Conservation (phyloP, 1,140 invertebrate genomes). For the Colletes gigas region DNA sequence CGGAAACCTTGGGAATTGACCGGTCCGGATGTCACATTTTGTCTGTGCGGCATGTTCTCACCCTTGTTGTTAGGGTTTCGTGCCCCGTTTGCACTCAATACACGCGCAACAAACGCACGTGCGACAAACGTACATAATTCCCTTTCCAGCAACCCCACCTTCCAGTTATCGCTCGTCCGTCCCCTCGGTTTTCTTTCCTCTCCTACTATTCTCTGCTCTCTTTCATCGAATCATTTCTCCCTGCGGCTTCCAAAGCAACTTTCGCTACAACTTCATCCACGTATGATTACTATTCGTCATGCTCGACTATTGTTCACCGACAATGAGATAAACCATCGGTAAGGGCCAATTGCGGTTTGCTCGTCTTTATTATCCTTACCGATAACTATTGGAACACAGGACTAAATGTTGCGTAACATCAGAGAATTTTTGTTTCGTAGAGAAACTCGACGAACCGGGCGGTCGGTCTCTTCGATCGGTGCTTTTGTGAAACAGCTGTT, state of each 20-base stretch:
- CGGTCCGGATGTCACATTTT: slow-evolving; percentile 68
- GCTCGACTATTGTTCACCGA: background rate
- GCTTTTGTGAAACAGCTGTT: slow-evolving; percentile 62
- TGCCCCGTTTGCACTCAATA: slow-evolving; percentile 61
- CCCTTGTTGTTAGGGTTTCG: slow-evolving; percentile 64
- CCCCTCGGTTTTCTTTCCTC: background rate
- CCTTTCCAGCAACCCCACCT: slow-evolving; percentile 2
- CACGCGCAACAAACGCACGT: slow-evolving; percentile 59
- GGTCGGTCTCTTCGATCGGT: slow-evolving; percentile 30
- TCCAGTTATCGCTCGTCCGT: background rate
- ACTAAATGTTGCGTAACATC: too few relatives aligned
- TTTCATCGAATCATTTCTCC: slow-evolving; percentile 70
- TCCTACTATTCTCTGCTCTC: background rate
- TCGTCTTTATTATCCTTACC: background rate
- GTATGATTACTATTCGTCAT: slow-evolving; percentile 27
- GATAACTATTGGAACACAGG: background rate
- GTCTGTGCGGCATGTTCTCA: slow-evolving; percentile 60
- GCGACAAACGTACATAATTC: slow-evolving; percentile 35
- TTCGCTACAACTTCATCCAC: slow-evolving; percentile 38
- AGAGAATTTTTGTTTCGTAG: too few relatives aligned
- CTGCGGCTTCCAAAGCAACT: slow-evolving; percentile 67
- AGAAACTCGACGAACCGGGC: background rate
- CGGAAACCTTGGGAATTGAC: slow-evolving; percentile 63
- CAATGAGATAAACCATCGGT: slow-evolving; percentile 14
- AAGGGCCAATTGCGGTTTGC: slow-evolving; percentile 3